Evolutionary conservation across 1,140 invertebrate genomes (phyloP), one percentile per base, ranked within the genome.

Genomic region (Fopius arisanus): DNA sequence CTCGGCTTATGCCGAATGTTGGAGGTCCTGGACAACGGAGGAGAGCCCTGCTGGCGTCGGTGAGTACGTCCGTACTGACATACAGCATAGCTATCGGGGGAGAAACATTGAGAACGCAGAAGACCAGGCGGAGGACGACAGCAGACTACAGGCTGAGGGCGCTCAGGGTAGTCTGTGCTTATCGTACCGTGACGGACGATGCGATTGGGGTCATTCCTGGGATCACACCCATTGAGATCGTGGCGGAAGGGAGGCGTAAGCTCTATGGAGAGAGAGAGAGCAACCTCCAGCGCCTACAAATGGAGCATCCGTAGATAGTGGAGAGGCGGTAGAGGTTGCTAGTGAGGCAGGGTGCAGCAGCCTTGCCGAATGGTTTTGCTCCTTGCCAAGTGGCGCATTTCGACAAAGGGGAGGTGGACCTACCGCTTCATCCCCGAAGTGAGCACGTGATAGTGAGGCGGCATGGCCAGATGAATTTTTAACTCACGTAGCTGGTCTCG

Each of bases 111-210:
- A 79, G 72, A 75, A 16, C 51, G 6, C 66, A 75, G 19, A 69
- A 63, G 5, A 26, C 75, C n/a, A n/a, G 33, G 31, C 41, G 23
- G 3, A 69, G 16, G 23, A 48, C 7, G n/a, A 21, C 67, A 7
- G 67, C 67, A 16, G 67, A 9, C 1, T 31, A 74, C 28, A 65
- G 79, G 37, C 51, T 54, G 26, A 63, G 71, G 31, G 29, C 67
- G 4, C 69, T 80, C 0, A 74, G 77, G 67, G 67, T 75, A 21
- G 68, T 67, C 1, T 40, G 54, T 33, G 77, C 72, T 12, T 81
- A 77, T 40, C 48, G 76, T 19, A 81, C 80, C 10, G 70, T 74
- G 4, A 75, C 76, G n/a, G 75, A 69, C 12, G 73, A 71, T 16
- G 79, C 75, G 3, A 37, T 73, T n/a, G 59, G 66, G 7, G 75